A percentile compares a stretch with the other conserved stretches of the same genome.
These are phyloP conservation scores for Eulacestoma nigropectus DNA, from an alignment of 2,113 vertebrate species.

Conservation along the genomic window DNA sequence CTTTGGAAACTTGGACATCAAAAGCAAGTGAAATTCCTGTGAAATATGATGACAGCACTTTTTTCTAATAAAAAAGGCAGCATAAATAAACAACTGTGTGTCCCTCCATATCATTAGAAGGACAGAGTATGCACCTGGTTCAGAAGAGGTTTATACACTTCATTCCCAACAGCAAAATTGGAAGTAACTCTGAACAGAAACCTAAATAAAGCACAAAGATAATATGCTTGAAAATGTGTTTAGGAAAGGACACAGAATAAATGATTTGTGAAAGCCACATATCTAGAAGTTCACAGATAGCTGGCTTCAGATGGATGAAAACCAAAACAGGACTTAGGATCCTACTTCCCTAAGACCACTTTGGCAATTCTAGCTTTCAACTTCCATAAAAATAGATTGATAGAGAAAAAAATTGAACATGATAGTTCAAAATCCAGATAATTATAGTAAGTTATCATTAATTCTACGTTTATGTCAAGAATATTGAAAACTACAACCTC, in stretches of 20 bases:
- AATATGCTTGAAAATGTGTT: not conserved
- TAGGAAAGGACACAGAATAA: not conserved
- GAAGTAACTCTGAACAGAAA: not conserved
- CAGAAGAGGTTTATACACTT: not conserved
- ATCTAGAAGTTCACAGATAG: not conserved
- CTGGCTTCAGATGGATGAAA: not conserved
- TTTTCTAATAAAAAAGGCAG: not conserved
- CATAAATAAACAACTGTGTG: not conserved
- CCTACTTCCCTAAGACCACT: not conserved
- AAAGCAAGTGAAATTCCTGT: not conserved
- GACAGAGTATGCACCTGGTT: not conserved
- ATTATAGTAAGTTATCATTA: not conserved
- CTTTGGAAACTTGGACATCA: not conserved
- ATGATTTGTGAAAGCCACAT: not conserved
- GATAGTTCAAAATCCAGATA: not conserved
- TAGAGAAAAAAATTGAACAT: not conserved
- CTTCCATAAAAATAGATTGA: not conserved
- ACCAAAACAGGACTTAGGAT: not conserved
- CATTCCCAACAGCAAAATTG: not conserved
- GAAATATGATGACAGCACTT: not conserved
- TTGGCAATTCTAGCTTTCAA: not conserved
- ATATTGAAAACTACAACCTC: not conserved
- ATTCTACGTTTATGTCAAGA: not conserved
- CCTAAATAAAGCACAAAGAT: not conserved
- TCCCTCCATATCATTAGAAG: fast-evolving